phyloP scores from a whole-genome alignment of 1,140 invertebrate genomes.

The Periplaneta americana region DNA sequence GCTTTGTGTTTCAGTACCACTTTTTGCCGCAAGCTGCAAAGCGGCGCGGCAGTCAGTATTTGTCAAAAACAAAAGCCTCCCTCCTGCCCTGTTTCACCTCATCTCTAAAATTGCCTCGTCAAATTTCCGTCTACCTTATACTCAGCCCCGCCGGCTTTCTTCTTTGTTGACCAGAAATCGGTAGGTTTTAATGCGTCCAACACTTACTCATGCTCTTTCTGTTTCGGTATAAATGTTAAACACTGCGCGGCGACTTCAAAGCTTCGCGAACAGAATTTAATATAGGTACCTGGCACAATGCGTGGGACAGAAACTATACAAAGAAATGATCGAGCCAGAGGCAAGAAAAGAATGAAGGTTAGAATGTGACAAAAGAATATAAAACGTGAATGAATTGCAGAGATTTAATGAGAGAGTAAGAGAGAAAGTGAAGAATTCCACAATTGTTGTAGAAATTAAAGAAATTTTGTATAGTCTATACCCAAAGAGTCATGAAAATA shows the following conservation, averaged over 20 bases:
- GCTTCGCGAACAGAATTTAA: not conserved
- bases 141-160: not conserved
- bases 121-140: not conserved
- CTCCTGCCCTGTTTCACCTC: too few species aligned
- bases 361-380: not conserved
- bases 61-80: not conserved
- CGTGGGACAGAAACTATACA: not conserved
- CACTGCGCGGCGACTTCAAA: not conserved
- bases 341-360: not conserved
- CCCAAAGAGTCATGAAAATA: too few species aligned
- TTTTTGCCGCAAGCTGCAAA: not conserved
- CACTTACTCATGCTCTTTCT: not conserved
- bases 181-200: not conserved
- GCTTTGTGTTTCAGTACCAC: not conserved
- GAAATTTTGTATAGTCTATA: too few species aligned
- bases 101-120: not conserved
- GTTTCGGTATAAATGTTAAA: not conserved
- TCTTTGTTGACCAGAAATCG: not conserved
- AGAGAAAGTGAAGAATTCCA: not conserved
- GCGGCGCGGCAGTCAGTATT: not conserved
- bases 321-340: not conserved
- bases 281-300: not conserved
- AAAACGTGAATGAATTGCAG: not conserved
- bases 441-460: too few species aligned
- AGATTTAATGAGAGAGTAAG: not conserved